Conservation (phyloP, 2,113 vertebrate genomes). For the Tachysurus fulvidraco region DNA sequence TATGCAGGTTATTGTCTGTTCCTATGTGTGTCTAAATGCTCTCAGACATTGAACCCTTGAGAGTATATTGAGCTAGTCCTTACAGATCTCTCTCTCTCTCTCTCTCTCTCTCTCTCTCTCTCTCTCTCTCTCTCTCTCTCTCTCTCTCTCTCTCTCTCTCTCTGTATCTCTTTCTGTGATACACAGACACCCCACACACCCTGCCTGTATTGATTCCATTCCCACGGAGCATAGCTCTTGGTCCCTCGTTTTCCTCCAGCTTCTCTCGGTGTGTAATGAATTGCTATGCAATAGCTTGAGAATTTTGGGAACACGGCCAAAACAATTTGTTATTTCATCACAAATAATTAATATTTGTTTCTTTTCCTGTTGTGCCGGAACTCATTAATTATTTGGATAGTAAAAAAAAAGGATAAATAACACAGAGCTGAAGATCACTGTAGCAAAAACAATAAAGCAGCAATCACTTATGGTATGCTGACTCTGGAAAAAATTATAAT, state of each 20-base stretch:
- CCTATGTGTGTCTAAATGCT: slow-evolving; percentile 45
- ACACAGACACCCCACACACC: slow-evolving; percentile 46
- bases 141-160: slow-evolving; percentile 30
- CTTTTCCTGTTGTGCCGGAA: slow-evolving; percentile 57
- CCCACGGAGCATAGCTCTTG: slow-evolving; percentile 45
- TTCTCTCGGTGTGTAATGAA: slow-evolving; percentile 58
- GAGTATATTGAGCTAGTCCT: slow-evolving; percentile 43
- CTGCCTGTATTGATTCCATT: slow-evolving; percentile 50
- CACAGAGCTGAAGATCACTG: slow-evolving; percentile 50
- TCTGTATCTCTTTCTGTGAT: slow-evolving; percentile 26
- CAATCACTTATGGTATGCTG: slow-evolving; percentile 44
- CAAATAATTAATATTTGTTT: slow-evolving; percentile 66
- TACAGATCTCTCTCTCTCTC: slow-evolving; percentile 31
- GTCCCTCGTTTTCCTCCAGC: slow-evolving; percentile 32
- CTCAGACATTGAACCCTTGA: slow-evolving; percentile 50
- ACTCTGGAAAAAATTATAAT: slow-evolving; percentile 27
- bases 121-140: no score
- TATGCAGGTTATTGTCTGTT: slow-evolving; percentile 36
- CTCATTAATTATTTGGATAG: slow-evolving; percentile 61
- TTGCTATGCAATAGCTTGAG: slow-evolving; percentile 57
- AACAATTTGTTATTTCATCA: slow-evolving; percentile 65
- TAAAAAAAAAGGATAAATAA: slow-evolving; percentile 60
- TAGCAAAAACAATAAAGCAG: slow-evolving; percentile 50
- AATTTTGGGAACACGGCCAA: slow-evolving; percentile 59
- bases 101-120: not conserved